Base-by-base conservation (phyloP, 2,888 invertebrate species). In the Chloroclystis v-ata region DNA sequence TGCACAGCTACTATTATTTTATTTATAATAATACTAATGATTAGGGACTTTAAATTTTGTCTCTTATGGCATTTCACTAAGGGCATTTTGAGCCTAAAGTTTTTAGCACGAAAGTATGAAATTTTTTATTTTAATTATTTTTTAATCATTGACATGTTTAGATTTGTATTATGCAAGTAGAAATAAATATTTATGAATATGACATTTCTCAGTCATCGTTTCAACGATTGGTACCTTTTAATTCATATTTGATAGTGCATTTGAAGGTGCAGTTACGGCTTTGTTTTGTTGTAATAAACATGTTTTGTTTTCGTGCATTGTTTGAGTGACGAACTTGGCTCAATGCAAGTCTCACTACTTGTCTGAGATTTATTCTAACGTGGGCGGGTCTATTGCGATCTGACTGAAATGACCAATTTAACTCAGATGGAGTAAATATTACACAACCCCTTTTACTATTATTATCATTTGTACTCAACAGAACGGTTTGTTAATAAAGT, bases 401-500 rank as follows among this genome's bases (percentile, higher is more conserved):
- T 28, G 32, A 25, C 44, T n/a, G 42, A 29, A 43, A 41, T 29
- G 16, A 33, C 28, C 33, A 39, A 43, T 49, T 37, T 43, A 33
- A 20, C 40, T 30, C 39, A 51, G 54, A 54, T 49, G 56, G 51
- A 47, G 52, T 56, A 49, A 54, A 52, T 45, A 56, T 56, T 56
- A 45, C 54, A 48, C 47, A 44, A 49, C 37, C 44, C 37, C 41
- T 49, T 43, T 48, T 37, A 49, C 49, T 30, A 33, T 32, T 38
- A 43, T 42, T 38, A 49, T 28, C 24, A 33, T 44, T 44, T 37
- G 14, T 41, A 44, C 32, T 48, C 35, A 39, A 49, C 37, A 26
- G 37, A 39, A 35, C 29, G 39, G 20, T 16, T 3, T 10, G 25
- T 10, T 37, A 29, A 16, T 47, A 37, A 24, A 28, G 33, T 11